These are phyloP conservation scores for Linnaemya vulpina DNA, from an alignment of 2,888 invertebrate species.

Conservation along the genomic window DNA sequence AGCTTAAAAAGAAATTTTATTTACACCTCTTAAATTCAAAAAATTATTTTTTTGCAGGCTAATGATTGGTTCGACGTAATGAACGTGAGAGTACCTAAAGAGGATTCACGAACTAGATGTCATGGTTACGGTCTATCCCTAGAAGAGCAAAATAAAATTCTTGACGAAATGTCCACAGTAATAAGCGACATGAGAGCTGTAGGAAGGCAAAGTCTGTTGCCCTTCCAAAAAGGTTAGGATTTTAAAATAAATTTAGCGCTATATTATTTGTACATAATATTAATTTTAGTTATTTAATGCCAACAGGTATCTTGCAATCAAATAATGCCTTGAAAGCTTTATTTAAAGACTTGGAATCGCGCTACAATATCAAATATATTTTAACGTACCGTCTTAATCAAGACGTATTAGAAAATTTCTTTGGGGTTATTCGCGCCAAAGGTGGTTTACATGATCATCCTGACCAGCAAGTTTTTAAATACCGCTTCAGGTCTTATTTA, in stretches of 20 bases:
- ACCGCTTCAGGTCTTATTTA: too few species aligned
- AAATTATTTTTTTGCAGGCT: constrained; percentile 36
- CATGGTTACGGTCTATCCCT: constrained; percentile 61
- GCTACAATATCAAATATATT: too few species aligned
- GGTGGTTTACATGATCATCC: too few species aligned
- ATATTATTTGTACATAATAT: background rate
- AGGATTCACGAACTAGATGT: constrained; percentile 29
- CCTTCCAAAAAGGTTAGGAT: constrained; percentile 60
- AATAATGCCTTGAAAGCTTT: too few species aligned
- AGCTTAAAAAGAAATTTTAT: background rate
- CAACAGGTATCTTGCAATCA: constrained; percentile 62
- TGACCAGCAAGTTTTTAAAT: too few species aligned
- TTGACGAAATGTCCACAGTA: constrained; percentile 60
- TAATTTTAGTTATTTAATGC: background rate
- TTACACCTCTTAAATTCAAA: background rate
- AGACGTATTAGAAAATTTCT: too few species aligned
- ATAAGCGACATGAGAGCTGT: constrained; percentile 54
- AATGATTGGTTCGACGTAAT: constrained; percentile 71
- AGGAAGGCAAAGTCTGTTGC: constrained; percentile 39
- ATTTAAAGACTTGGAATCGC: too few species aligned
- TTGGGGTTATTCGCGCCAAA: too few species aligned
- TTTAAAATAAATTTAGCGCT: background rate
- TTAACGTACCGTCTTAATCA: too few species aligned
- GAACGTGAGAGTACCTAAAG: constrained; percentile 48
- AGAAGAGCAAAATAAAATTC: constrained; percentile 54